Evolutionary conservation across 2,113 vertebrate genomes (phyloP).

Genomic region (Zosterops borbonicus): DNA sequence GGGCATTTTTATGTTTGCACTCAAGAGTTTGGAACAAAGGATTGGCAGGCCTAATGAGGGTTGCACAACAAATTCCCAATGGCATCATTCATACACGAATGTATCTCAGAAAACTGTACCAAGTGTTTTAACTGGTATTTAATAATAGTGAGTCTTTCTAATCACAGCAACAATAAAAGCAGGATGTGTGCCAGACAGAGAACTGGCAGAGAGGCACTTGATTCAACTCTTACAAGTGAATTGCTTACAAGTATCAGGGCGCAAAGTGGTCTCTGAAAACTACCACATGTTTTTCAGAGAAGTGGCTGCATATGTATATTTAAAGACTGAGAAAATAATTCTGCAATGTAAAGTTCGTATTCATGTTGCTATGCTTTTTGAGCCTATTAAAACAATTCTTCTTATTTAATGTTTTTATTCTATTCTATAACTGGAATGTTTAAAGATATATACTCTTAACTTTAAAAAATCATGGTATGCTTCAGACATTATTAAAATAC

Average conservation of each 20-base stretch:
- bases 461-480: not conserved
- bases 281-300: not conserved
- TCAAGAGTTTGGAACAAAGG: slow-evolving; percentile 1
- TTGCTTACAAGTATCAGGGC: not conserved
- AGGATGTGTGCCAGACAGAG: slow-evolving; percentile 14
- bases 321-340: not conserved
- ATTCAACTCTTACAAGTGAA: slow-evolving; percentile 31
- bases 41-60: not conserved
- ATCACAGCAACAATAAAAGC: slow-evolving; percentile 44
- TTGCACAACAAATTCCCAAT: not conserved
- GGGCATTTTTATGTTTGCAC: not conserved
- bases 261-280: not conserved
- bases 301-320: not conserved
- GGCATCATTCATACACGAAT: slow-evolving; percentile 12
- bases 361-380: not conserved
- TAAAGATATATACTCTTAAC: not conserved
- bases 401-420: not conserved
- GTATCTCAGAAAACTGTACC: slow-evolving; percentile 1
- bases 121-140: slow-evolving; percentile 24
- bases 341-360: not conserved
- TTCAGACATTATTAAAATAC: not conserved
- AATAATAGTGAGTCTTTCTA: slow-evolving; percentile 25
- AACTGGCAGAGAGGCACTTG: not conserved
- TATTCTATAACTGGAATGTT: not conserved
- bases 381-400: not conserved